phyloP scores from a whole-genome alignment of 1,140 invertebrate genomes.

The Drosophila sucinea region DNA sequence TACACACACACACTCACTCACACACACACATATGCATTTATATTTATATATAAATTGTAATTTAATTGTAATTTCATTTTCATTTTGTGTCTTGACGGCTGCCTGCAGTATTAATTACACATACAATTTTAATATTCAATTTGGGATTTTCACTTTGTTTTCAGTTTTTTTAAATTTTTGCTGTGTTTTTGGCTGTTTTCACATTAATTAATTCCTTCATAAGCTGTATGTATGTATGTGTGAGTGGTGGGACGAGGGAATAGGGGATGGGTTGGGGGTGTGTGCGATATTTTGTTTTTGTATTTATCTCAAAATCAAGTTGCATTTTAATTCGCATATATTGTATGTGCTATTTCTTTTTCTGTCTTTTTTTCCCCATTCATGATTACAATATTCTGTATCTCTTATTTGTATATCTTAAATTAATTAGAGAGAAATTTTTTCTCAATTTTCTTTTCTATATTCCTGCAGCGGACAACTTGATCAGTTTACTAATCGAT shows the following conservation, averaged over 20 bases:
- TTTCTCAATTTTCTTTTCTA: not conserved
- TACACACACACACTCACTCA: not conserved
- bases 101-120: slow-evolving; percentile 69
- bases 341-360: slow-evolving; percentile 31
- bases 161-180: slow-evolving; percentile 18
- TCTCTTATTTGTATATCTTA: slow-evolving; percentile 2
- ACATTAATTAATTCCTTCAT: slow-evolving; percentile 62
- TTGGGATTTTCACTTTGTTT: slow-evolving; percentile 33
- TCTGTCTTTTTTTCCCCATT: slow-evolving; percentile 11
- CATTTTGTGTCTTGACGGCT: slow-evolving; percentile 43
- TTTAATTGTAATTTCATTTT: slow-evolving; percentile 36
- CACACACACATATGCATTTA: slow-evolving; percentile 45
- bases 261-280: not conserved
- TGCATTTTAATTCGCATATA: slow-evolving; percentile 31
- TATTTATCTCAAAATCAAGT: slow-evolving; percentile 44
- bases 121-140: slow-evolving; percentile 38
- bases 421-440: not conserved
- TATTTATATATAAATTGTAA: slow-evolving; percentile 36
- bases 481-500: not conserved
- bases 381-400: slow-evolving; percentile 1
- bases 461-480: not conserved
- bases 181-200: slow-evolving; percentile 19
- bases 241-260: no score
- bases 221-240: slow-evolving; percentile 51
- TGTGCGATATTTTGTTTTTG: slow-evolving; percentile 5